phyloP scores from a whole-genome alignment of 2,797 vertebrate species.

The Propithecus deckenii region DNA sequence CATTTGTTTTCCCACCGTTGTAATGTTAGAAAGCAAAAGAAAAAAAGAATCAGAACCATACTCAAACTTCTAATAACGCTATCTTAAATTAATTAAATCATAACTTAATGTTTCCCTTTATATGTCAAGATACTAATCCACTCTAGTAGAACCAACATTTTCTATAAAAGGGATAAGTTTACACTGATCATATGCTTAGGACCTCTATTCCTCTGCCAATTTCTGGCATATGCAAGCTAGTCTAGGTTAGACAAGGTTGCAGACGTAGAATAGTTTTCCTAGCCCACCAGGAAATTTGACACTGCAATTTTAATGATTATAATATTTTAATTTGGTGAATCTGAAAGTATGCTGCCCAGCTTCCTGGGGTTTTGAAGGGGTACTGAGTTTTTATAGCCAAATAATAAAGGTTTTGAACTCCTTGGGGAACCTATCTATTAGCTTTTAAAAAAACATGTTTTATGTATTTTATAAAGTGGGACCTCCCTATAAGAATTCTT shows the following conservation, averaged over 20 bases:
- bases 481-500: background rate
- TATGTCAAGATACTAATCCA: background rate
- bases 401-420: background rate
- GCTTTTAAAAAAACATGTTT: background rate
- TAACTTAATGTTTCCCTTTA: background rate
- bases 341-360: background rate
- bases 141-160: background rate
- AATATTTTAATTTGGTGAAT: conserved; percentile 19
- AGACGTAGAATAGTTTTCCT: background rate
- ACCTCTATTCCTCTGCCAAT: background rate
- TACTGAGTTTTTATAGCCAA: background rate
- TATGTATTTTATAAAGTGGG: background rate
- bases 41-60: background rate
- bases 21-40: background rate
- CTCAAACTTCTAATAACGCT: background rate
- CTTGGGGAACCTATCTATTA: background rate
- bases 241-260: background rate
- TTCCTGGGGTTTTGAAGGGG: background rate
- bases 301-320: background rate
- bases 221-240: background rate
- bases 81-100: background rate
- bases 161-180: background rate
- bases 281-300: background rate
- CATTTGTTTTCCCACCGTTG: background rate
- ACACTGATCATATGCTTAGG: background rate